A percentile compares a stretch with the other conserved stretches of the same genome.
These are phyloP conservation scores for Columbina picui DNA, from an alignment of 2,113 vertebrate species.

Conservation along the genomic window DNA sequence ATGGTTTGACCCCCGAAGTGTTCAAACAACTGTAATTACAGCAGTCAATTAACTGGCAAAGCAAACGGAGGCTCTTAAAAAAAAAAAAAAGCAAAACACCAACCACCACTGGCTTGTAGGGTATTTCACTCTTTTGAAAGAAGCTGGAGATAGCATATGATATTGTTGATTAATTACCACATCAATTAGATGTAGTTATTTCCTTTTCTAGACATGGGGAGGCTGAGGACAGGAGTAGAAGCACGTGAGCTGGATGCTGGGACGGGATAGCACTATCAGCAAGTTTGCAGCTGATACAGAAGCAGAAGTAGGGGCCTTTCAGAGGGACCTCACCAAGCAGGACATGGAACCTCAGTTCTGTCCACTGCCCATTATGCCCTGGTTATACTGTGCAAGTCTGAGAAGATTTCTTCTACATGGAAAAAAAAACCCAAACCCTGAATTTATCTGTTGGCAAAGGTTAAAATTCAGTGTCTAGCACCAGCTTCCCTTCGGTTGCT, in stretches of 20 bases:
- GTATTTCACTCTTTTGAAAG: not conserved
- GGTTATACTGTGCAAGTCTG: not conserved
- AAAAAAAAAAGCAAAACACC: not conserved
- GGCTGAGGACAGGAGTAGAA: not conserved
- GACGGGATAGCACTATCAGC: too few species aligned
- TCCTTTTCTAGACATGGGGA: not conserved
- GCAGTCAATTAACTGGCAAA: not conserved
- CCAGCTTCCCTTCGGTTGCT: not conserved
- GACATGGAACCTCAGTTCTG: not conserved
- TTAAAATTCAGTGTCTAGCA: not conserved
- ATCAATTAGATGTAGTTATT: too few species aligned
- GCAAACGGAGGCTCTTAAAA: not conserved
- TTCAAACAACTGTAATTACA: not conserved
- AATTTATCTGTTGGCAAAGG: not conserved
- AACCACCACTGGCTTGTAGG: fast-evolving
- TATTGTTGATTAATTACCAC: too few species aligned
- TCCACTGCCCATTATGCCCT: too few species aligned
- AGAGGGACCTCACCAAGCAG: too few species aligned
- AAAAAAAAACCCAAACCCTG: not conserved
- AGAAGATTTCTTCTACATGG: not conserved
- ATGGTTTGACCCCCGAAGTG: too few species aligned
- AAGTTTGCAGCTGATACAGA: fast-evolving
- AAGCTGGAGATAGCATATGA: fast-evolving
- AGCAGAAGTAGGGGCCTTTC: fast-evolving
- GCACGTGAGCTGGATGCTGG: fast-evolving